Conservation (phyloP, 2,797 vertebrate genomes). For the Anguilla marmorata region DNA sequence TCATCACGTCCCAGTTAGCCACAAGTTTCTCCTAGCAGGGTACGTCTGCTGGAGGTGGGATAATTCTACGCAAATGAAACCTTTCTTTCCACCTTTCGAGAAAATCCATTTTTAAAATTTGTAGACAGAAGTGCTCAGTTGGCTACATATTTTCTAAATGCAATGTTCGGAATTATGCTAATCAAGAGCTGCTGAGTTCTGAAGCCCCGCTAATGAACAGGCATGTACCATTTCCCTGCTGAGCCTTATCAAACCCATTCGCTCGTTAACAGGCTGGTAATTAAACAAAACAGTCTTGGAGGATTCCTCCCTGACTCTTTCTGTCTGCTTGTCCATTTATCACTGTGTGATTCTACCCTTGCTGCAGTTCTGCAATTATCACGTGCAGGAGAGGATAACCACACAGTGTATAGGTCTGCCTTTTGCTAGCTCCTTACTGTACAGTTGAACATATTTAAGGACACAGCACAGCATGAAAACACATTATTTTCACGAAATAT, state of each 20-base stretch:
- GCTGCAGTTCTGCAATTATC: constrained; percentile 34
- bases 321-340: constrained; percentile 62
- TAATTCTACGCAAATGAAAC: neutral
- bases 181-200: constrained; percentile 38
- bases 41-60: neutral
- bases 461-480: neutral
- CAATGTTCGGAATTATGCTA: constrained; percentile 38
- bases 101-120: neutral
- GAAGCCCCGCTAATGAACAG: constrained; percentile 50
- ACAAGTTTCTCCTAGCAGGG: neutral
- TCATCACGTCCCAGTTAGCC: neutral
- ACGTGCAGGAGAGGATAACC: neutral
- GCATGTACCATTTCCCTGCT: constrained; percentile 48
- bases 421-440: neutral
- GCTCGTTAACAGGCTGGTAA: constrained; percentile 62
- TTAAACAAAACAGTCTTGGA: constrained; percentile 66
- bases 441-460: neutral
- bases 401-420: neutral
- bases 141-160: constrained; percentile 37
- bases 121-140: constrained; percentile 29
- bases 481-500: neutral
- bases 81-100: neutral
- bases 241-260: constrained; percentile 60
- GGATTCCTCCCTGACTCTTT: constrained; percentile 49
- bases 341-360: constrained; percentile 54